Percentiles rank a stretch among this genome's conserved stretches.
phyloP scores from a whole-genome alignment of 1,140 invertebrate genomes.

The Drosophila erecta region DNA sequence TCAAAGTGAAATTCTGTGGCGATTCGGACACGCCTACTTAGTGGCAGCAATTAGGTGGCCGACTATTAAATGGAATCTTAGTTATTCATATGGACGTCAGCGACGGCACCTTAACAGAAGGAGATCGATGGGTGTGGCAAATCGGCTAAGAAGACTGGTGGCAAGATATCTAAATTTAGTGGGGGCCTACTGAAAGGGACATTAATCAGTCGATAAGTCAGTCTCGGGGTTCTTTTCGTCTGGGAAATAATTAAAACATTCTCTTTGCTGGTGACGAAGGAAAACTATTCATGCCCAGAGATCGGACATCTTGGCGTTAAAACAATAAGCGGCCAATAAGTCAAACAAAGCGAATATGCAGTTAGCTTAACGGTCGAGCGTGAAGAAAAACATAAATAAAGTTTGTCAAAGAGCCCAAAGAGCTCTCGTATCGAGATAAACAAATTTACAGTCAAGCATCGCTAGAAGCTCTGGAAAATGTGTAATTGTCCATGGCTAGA shows the following conservation, averaged over 20 bases:
- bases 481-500: too few species aligned
- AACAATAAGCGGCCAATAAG: conserved; percentile 79
- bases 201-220: conserved; percentile 34
- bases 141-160: conserved; percentile 10
- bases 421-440: conserved; percentile 34
- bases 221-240: background rate
- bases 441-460: conserved; percentile 28
- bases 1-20: conserved; percentile 26
- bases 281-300: conserved; percentile 65
- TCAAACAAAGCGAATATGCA: conserved; percentile 76
- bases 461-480: background rate
- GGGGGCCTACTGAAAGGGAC: background rate
- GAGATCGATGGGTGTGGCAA: conserved; percentile 36
- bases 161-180: conserved; percentile 23
- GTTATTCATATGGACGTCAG: conserved; percentile 8
- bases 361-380: conserved; percentile 78
- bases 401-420: conserved; percentile 33
- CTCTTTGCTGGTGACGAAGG: conserved; percentile 29
- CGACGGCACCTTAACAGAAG: conserved; percentile 3
- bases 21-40: conserved; percentile 30
- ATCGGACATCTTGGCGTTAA: conserved; percentile 54
- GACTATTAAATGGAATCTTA: conserved; percentile 16
- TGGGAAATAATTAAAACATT: conserved; percentile 43
- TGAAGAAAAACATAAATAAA: conserved; percentile 80
- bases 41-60: conserved; percentile 33